Evolutionary conservation across 2,113 vertebrate genomes (phyloP).

Genomic region (Macquaria ambigua): DNA sequence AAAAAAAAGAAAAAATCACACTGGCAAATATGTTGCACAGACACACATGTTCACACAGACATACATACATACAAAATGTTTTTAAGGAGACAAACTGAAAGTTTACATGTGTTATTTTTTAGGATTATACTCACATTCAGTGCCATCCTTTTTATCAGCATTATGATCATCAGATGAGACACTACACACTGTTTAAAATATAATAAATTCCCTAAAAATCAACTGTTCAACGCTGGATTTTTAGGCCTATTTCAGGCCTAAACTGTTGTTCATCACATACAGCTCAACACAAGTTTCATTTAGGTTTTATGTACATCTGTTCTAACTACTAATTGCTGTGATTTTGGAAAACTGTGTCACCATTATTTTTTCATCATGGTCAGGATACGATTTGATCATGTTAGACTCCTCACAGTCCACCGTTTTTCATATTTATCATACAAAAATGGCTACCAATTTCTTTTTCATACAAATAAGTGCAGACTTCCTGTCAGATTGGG

Average conservation of each 20-base stretch:
- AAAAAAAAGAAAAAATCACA: slow-evolving; percentile 51
- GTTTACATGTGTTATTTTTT: neutral
- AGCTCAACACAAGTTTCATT: neutral
- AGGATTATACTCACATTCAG: neutral
- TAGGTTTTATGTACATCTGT: neutral
- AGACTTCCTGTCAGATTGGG: neutral
- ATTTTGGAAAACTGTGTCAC: neutral
- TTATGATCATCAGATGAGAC: neutral
- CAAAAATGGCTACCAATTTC: too few species aligned
- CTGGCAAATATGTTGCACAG: slow-evolving; percentile 61
- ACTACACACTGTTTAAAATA: neutral
- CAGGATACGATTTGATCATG: too few species aligned
- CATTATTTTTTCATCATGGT: too few species aligned
- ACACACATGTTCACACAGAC: slow-evolving; percentile 53
- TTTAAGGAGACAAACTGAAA: slow-evolving; percentile 6
- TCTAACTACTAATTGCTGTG: neutral
- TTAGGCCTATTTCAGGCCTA: neutral
- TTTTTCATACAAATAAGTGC: too few species aligned
- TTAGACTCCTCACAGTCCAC: too few species aligned
- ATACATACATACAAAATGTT: slow-evolving; percentile 15
- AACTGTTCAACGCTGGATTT: neutral
- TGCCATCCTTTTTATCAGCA: neutral
- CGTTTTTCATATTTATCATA: too few species aligned
- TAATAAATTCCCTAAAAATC: neutral
- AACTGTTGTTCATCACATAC: neutral